phyloP scores from a whole-genome alignment of 2,797 vertebrate species.

The Aselliscus stoliczkanus region DNA sequence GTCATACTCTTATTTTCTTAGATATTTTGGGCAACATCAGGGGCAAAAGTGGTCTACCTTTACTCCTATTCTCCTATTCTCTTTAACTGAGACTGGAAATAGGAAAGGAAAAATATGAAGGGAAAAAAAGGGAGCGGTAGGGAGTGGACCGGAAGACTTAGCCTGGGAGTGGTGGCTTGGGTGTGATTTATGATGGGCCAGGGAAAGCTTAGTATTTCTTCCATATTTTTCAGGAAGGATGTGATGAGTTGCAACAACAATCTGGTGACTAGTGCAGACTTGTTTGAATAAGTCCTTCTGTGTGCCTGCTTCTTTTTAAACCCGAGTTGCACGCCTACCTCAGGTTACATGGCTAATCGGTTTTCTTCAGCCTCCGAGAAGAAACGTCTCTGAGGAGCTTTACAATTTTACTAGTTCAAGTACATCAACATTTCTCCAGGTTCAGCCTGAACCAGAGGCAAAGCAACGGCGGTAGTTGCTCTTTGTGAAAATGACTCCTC shows the following conservation, averaged over 20 bases:
- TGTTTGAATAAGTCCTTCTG: slow-evolving; percentile 48
- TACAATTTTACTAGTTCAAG: slow-evolving; percentile 46
- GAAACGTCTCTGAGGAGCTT: slow-evolving; percentile 53
- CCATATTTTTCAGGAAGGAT: slow-evolving; percentile 59
- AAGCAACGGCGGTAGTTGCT: background rate
- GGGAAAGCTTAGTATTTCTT: slow-evolving; percentile 48
- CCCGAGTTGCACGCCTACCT: background rate
- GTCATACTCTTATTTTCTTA: background rate
- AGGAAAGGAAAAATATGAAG: slow-evolving; percentile 33
- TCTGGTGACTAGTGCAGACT: slow-evolving; percentile 38
- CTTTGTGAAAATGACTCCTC: slow-evolving; percentile 59
- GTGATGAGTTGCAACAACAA: slow-evolving; percentile 47
- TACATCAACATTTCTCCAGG: slow-evolving; percentile 50
- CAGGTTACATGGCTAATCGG: slow-evolving; percentile 52
- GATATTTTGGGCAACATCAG: background rate
- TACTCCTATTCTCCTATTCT: background rate
- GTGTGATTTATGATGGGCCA: slow-evolving; percentile 59
- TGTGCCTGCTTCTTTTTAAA: slow-evolving; percentile 41
- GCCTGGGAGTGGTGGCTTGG: slow-evolving; percentile 23
- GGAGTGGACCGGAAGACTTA: background rate
- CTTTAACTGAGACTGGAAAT: slow-evolving; percentile 39
- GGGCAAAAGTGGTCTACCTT: background rate
- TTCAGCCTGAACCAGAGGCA: slow-evolving; percentile 21
- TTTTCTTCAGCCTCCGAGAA: slow-evolving; percentile 58
- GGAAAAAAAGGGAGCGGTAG: background rate